phyloP scores from a whole-genome alignment of 2,797 vertebrate genomes.

The Ataeniobius toweri region DNA sequence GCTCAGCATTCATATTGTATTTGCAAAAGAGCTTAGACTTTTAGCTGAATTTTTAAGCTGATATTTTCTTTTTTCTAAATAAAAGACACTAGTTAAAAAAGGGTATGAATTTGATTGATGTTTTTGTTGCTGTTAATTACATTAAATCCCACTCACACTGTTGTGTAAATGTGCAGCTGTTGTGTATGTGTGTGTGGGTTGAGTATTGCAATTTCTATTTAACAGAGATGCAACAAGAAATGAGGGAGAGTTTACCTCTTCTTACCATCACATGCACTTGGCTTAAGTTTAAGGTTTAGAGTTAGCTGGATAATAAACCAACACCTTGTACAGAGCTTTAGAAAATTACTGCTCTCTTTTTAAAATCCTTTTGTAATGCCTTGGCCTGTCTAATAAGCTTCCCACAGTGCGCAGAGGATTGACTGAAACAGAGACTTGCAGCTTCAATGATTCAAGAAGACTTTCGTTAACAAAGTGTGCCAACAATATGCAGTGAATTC shows the following conservation, averaged over 20 bases:
- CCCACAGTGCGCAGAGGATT: conserved; percentile 62
- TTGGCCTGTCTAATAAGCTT: conserved; percentile 70
- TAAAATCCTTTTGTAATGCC: conserved; percentile 69
- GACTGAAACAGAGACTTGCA: conserved; percentile 69
- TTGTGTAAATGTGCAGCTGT: not conserved
- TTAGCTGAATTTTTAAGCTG: not conserved
- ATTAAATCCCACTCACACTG: not conserved
- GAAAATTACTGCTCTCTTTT: conserved; percentile 54
- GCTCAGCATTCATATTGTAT: too few species aligned
- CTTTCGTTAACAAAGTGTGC: conserved; percentile 77
- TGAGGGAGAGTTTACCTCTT: not conserved
- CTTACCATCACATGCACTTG: conserved; percentile 34
- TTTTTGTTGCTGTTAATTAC: not conserved
- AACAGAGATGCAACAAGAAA: not conserved
- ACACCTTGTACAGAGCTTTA: conserved; percentile 47
- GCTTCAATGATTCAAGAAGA: conserved; percentile 74
- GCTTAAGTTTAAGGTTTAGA: conserved; percentile 20
- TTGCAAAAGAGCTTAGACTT: not conserved
- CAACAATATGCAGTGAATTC: conserved; percentile 71
- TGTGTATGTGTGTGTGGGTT: not conserved
- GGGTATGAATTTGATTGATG: not conserved
- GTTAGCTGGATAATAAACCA: conserved; percentile 42
- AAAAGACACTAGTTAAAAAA: not conserved
- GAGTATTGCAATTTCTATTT: not conserved
- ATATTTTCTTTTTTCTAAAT: not conserved